These are phyloP conservation scores for Rhinophrynus dorsalis DNA, from an alignment of 2,797 vertebrate genomes.

Conservation along the genomic window DNA sequence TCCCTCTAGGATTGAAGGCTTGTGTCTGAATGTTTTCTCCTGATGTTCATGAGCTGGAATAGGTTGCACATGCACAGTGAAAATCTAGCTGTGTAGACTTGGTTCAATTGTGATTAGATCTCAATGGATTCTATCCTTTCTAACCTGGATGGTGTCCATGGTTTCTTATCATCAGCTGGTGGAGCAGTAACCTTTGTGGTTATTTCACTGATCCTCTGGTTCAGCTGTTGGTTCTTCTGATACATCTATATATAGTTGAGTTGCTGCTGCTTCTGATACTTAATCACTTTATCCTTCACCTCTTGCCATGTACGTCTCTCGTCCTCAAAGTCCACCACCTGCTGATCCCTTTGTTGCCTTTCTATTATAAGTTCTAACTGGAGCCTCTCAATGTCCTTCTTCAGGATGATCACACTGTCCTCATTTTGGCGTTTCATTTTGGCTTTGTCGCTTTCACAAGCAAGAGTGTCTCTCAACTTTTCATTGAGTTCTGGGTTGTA, in stretches of 20 bases:
- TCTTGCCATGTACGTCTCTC: slow-evolving; percentile 95
- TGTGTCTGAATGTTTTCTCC: slow-evolving; percentile 39
- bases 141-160: slow-evolving; percentile 88
- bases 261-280: slow-evolving; percentile 97
- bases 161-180: slow-evolving; percentile 85
- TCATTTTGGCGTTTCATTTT: slow-evolving; percentile 91
- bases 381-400: slow-evolving; percentile 84
- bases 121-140: slow-evolving; percentile 98
- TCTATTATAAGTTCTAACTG: slow-evolving; percentile 86
- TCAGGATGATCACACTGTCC: slow-evolving; percentile 63
- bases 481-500: slow-evolving; percentile 53
- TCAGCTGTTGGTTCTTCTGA: slow-evolving; percentile 95
- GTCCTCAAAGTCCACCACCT: slow-evolving; percentile 90
- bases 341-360: slow-evolving; percentile 88
- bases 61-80: slow-evolving; percentile 65
- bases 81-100: not conserved
- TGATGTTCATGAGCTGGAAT: slow-evolving; percentile 60
- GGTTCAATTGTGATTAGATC: slow-evolving; percentile 74
- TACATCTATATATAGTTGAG: slow-evolving; percentile 97
- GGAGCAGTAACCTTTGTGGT: slow-evolving; percentile 77
- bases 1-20: not conserved
- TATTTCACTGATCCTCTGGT: slow-evolving; percentile 87
- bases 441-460: slow-evolving; percentile 94
- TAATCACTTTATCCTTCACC: slow-evolving; percentile 94
- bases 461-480: slow-evolving; percentile 70